Percentiles rank a stretch among this genome's conserved stretches.
Conservation (phyloP, 2,888 invertebrate genomes). For the Limnephilus lunatus region DNA sequence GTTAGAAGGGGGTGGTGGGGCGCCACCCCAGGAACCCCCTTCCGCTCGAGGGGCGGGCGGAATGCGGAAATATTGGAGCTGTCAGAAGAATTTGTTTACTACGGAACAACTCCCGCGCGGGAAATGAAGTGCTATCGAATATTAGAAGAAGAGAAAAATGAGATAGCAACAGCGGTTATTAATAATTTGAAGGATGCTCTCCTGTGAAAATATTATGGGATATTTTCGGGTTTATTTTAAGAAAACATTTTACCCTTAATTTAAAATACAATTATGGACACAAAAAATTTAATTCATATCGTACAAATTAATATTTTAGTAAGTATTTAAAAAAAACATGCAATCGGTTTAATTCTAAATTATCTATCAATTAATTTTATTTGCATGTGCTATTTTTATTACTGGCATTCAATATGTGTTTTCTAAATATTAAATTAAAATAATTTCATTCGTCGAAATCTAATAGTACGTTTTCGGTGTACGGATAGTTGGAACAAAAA, state of each 20-base stretch:
- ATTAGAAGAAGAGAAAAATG: constrained; percentile 56
- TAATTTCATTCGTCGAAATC: background rate
- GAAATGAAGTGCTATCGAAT: constrained; percentile 65
- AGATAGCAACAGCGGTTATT: constrained; percentile 45
- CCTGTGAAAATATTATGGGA: background rate
- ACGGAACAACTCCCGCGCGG: constrained; percentile 61
- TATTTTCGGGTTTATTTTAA: background rate
- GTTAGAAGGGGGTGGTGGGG: constrained; percentile 21
- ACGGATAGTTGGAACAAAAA: background rate
- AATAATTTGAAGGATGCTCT: constrained; percentile 7
- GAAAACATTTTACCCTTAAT: background rate
- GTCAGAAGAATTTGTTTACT: constrained; percentile 66
- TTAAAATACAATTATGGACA: background rate
- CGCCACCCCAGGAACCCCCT: constrained; percentile 28
- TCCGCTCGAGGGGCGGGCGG: constrained; percentile 53
- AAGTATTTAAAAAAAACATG: background rate
- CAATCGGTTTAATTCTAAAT: background rate
- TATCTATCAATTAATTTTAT: background rate
- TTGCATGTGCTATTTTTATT: background rate
- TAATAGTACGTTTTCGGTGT: background rate
- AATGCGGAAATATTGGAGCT: constrained; percentile 65
- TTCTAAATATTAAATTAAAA: background rate
- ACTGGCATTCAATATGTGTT: background rate
- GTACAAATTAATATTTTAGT: background rate
- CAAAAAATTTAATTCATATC: background rate